These are phyloP conservation scores for Zaprionus africanus DNA, from an alignment of 1,140 invertebrate species.

Conservation along the genomic window DNA sequence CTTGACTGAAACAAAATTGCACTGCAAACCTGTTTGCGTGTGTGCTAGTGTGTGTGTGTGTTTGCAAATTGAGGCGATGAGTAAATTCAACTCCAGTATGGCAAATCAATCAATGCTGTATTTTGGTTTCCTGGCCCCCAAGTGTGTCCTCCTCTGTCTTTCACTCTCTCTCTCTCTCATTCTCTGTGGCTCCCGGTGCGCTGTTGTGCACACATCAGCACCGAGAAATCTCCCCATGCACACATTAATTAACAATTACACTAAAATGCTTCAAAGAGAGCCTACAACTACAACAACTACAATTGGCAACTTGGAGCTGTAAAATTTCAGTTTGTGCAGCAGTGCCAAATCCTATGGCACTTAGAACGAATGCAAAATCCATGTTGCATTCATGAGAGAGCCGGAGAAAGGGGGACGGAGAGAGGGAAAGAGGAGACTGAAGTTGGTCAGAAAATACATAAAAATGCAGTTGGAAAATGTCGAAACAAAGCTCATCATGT, in stretches of 20 bases:
- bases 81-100: slow-evolving; percentile 34
- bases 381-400: slow-evolving; percentile 19
- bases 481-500: slow-evolving; percentile 32
- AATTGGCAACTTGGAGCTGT: slow-evolving; percentile 25
- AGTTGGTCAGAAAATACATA: slow-evolving; percentile 31
- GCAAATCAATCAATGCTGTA: slow-evolving; percentile 51
- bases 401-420: too few species aligned
- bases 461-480: slow-evolving; percentile 24
- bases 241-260: slow-evolving; percentile 81
- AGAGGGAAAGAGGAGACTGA: neutral
- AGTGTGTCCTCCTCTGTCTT: neutral
- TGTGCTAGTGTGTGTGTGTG: too few species aligned
- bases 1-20: slow-evolving; percentile 24
- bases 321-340: slow-evolving; percentile 31
- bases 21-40: slow-evolving; percentile 27
- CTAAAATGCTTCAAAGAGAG: slow-evolving; percentile 65
- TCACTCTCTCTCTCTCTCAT: slow-evolving; percentile 18
- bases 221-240: slow-evolving; percentile 56
- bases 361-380: slow-evolving; percentile 54
- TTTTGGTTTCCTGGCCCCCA: slow-evolving; percentile 29
- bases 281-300: slow-evolving; percentile 38
- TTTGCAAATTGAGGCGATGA: slow-evolving; percentile 37
- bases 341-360: slow-evolving; percentile 43
- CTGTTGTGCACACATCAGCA: slow-evolving; percentile 14
- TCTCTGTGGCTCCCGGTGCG: neutral